Evolutionary conservation across 1,140 invertebrate genomes (phyloP).

Genomic region (Galendromus occidentalis): DNA sequence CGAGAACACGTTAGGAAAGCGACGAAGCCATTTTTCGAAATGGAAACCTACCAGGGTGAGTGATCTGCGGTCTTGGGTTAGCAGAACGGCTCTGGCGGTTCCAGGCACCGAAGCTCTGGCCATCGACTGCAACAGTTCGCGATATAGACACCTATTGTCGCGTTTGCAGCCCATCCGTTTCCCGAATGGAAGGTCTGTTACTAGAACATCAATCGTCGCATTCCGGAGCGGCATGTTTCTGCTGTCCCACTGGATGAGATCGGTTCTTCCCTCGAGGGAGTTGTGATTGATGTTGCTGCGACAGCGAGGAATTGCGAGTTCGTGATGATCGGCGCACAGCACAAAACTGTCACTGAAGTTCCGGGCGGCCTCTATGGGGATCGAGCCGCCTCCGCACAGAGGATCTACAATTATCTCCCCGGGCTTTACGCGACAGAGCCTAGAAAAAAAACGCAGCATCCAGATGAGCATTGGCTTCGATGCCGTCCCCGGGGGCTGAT

Average conservation of each 20-base stretch:
- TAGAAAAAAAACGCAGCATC: slow-evolving; percentile 19
- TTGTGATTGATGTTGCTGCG: slow-evolving; percentile 17
- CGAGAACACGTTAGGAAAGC: no score
- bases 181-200: slow-evolving; percentile 39
- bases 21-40: no score
- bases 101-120: slow-evolving; percentile 28
- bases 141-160: slow-evolving; percentile 35
- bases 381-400: slow-evolving; percentile 39
- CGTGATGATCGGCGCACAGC: slow-evolving; percentile 18
- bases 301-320: slow-evolving; percentile 16
- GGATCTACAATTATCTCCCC: slow-evolving; percentile 41
- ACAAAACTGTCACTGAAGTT: slow-evolving; percentile 25
- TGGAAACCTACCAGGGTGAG: slow-evolving; percentile 26
- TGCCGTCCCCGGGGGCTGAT: no score
- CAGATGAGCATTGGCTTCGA: no score
- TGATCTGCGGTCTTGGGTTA: slow-evolving; percentile 35
- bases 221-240: slow-evolving; percentile 31
- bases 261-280: slow-evolving; percentile 16
- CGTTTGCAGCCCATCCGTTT: slow-evolving; percentile 33
- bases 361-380: slow-evolving; percentile 36
- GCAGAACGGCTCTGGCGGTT: slow-evolving; percentile 32
- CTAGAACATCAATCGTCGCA: slow-evolving; percentile 35
- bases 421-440: slow-evolving; percentile 31
- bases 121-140: slow-evolving; percentile 31
- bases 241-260: slow-evolving; percentile 33